Percentiles rank a stretch among this genome's conserved stretches.
Evolutionary conservation across 2,888 invertebrate genomes (phyloP).

Genomic region (Microctonus hyperodae): DNA sequence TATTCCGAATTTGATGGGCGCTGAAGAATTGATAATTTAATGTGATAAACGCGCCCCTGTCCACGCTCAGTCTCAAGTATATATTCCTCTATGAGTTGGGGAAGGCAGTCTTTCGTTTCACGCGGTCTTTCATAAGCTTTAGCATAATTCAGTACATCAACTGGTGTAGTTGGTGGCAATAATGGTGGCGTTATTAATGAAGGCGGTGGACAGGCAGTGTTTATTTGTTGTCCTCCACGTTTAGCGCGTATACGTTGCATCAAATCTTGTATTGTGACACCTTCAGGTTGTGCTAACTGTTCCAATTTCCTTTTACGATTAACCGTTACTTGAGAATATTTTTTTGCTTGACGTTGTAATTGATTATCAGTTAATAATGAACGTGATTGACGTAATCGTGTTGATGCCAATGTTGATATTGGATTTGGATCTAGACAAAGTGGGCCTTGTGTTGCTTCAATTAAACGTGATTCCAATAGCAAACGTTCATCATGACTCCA

Average conservation of each 20-base stretch:
- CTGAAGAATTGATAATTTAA: slow-evolving; percentile 86
- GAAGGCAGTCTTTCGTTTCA: slow-evolving; percentile 75
- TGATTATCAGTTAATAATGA: slow-evolving; percentile 78
- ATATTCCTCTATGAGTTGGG: slow-evolving; percentile 86
- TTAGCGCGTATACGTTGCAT: slow-evolving; percentile 60
- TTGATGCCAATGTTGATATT: slow-evolving; percentile 78
- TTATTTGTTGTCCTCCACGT: slow-evolving; percentile 52
- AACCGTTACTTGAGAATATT: slow-evolving; percentile 82
- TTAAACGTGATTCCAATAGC: slow-evolving; percentile 82
- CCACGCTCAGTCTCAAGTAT: slow-evolving; percentile 85
- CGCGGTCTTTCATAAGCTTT: slow-evolving; percentile 71
- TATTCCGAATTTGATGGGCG: slow-evolving; percentile 88
- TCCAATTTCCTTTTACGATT: slow-evolving; percentile 89
- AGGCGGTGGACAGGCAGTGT: slow-evolving; percentile 59
- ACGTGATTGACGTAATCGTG: slow-evolving; percentile 77
- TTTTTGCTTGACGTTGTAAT: slow-evolving; percentile 77
- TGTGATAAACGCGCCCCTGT: slow-evolving; percentile 78
- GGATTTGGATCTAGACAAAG: slow-evolving; percentile 90
- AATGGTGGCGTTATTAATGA: slow-evolving; percentile 57
- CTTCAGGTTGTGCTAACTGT: slow-evolving; percentile 81
- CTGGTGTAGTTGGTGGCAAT: slow-evolving; percentile 57
- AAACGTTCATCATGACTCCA: slow-evolving; percentile 81
- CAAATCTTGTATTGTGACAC: slow-evolving; percentile 78
- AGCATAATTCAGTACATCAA: slow-evolving; percentile 63
- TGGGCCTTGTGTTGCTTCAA: slow-evolving; percentile 85